These are phyloP conservation scores for Colinus virginianus DNA, from an alignment of 2,113 vertebrate genomes.

Conservation along the genomic window DNA sequence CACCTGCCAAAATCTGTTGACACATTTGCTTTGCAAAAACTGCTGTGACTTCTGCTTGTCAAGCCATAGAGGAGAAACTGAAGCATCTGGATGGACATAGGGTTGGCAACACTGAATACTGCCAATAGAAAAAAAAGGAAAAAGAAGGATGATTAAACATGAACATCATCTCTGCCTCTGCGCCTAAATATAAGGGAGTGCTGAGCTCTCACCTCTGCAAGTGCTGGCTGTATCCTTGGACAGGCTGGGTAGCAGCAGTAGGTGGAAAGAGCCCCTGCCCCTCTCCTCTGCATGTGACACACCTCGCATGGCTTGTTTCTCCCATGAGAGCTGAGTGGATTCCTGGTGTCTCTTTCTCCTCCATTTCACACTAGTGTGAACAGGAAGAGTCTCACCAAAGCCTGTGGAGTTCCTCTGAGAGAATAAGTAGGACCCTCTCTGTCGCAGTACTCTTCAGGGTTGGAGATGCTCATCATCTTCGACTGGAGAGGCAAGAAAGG, in stretches of 20 bases:
- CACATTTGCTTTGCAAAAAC: neutral
- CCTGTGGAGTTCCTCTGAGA: neutral
- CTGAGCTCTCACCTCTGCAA: slow-evolving; percentile 17
- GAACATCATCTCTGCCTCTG: slow-evolving; percentile 16
- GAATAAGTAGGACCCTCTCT: neutral
- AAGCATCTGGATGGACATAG: neutral
- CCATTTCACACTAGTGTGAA: neutral
- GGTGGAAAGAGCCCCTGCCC: slow-evolving; percentile 31
- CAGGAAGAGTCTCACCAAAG: neutral
- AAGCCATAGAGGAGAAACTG: neutral
- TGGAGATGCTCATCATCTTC: neutral
- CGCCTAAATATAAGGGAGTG: neutral
- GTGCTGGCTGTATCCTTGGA: neutral
- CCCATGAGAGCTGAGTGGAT: neutral
- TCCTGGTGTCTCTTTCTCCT: neutral
- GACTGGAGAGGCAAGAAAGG: neutral
- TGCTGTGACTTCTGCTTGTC: slow-evolving; percentile 1
- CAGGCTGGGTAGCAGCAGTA: neutral
- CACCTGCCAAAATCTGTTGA: slow-evolving; percentile 9
- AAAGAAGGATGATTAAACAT: neutral
- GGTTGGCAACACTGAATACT: neutral
- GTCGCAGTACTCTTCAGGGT: neutral
- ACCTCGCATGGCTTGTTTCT: neutral
- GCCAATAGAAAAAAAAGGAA: neutral
- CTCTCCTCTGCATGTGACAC: neutral